Percentiles rank a stretch among this genome's conserved stretches.
phyloP scores from a whole-genome alignment of 2,888 invertebrate species.

The Leptura quadrifasciata region DNA sequence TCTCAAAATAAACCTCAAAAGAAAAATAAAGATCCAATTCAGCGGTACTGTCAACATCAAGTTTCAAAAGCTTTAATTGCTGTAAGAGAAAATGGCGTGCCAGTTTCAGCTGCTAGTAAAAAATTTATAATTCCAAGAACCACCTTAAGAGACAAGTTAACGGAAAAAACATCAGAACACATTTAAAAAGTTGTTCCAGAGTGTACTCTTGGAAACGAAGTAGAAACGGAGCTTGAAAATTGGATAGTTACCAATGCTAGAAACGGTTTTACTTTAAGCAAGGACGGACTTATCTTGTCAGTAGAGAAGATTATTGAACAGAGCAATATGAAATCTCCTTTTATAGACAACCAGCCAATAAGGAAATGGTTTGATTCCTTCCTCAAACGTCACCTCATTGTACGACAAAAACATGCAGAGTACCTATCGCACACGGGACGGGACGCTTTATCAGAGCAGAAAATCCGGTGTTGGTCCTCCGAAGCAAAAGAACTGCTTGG shows the following conservation, averaged over 20 bases:
- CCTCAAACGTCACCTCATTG: not conserved
- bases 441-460: not conserved
- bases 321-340: not conserved
- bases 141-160: not conserved
- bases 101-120: not conserved
- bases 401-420: not conserved
- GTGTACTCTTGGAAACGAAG: not conserved
- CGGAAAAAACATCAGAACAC: not conserved
- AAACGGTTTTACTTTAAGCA: not conserved
- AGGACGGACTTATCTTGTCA: not conserved
- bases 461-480: not conserved
- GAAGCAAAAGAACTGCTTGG: not conserved
- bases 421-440: not conserved
- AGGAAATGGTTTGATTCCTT: conserved; percentile 3
- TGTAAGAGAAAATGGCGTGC: not conserved
- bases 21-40: not conserved
- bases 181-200: not conserved
- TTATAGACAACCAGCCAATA: not conserved
- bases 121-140: not conserved
- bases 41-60: not conserved
- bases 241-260: not conserved
- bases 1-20: not conserved
- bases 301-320: not conserved
- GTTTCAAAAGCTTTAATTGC: not conserved
- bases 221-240: not conserved